A percentile compares a stretch with the other conserved stretches of the same genome.
Evolutionary conservation across 2,888 invertebrate species (phyloP).

Genomic region (Actias luna): DNA sequence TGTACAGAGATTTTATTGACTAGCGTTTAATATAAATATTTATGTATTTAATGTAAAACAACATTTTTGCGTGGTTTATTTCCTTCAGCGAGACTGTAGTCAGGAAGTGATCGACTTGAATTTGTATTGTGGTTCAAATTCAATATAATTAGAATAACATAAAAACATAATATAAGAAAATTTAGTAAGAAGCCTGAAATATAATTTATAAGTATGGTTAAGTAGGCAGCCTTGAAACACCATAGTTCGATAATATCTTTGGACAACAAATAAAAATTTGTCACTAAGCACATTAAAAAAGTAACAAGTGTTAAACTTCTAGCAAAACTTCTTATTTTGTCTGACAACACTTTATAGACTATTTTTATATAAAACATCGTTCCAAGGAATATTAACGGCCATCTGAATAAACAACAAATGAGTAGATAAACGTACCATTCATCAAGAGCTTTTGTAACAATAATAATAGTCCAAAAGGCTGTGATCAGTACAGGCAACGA

Average conservation of each 20-base stretch:
- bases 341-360: conserved; percentile 55
- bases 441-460: conserved; percentile 36
- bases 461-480: conserved; percentile 40
- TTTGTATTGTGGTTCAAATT: conserved; percentile 50
- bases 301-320: conserved; percentile 63
- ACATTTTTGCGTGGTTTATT: conserved; percentile 16
- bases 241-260: conserved; percentile 61
- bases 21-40: conserved; percentile 1
- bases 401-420: conserved; percentile 58
- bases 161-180: conserved; percentile 56
- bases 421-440: conserved; percentile 51
- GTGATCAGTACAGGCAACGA: conserved; percentile 57
- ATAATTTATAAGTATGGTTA: conserved; percentile 49
- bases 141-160: conserved; percentile 53
- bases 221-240: conserved; percentile 49
- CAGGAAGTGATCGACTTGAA: conserved; percentile 43
- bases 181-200: conserved; percentile 60
- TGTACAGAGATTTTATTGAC: not conserved
- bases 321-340: conserved; percentile 63
- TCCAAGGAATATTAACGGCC: conserved; percentile 66
- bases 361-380: conserved; percentile 57
- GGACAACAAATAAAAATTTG: conserved; percentile 64
- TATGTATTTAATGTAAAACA: not conserved
- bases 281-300: conserved; percentile 63
- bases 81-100: conserved; percentile 43